Evolutionary conservation across 2,113 vertebrate genomes (phyloP), one percentile per base, ranked within the genome.

Genomic region (Campylomormyrus tamandua): DNA sequence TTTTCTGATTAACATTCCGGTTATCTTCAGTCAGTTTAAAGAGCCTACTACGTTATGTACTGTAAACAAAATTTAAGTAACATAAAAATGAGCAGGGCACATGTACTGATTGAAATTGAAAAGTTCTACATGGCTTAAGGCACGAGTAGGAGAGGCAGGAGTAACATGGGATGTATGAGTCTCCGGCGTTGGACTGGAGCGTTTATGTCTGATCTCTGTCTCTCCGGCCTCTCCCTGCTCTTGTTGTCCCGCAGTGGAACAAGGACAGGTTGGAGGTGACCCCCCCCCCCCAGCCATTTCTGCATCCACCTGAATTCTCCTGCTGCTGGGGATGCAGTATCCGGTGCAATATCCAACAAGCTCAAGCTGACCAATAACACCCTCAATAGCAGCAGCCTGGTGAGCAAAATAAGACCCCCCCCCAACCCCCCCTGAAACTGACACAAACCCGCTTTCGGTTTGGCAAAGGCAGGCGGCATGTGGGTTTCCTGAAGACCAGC

Each of bases 331-430:
- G 94, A 93, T 94, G 93, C 93, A 93, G 80, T 92, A 92, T 87
- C 91, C 91, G 0, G 0, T 42, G 39, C 39, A 42, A 83, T 95
- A 58, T 93, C 91, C 88, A 92, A 91, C 91, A 94, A 95, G 89
- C 92, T 94, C 83, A 92, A 94, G 77, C 92, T 94, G 88, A 95
- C 94, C 89, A 94, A 94, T 92, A 93, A 93, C 87, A 93, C 92
- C 8, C 92, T 94, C 39, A 94, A 91, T 89, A 91, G 92, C 52
- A 92, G 89, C 45, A 91, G 92, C 66, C 89, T 93, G 93, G 94
- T 93, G 66, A 91, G 92, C 6, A 21, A 1, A 19, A 19, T 66
- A 21, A 39, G 21, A 35, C 46, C 62, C 15, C 9, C 15, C 62
- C 15, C 9, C 15, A 8, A 42, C 27, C 17, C 42, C 62, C 17